A percentile compares a stretch with the other conserved stretches of the same genome.
Evolutionary conservation across 2,797 vertebrate species (phyloP).

Genomic region (Pteropus rufus): DNA sequence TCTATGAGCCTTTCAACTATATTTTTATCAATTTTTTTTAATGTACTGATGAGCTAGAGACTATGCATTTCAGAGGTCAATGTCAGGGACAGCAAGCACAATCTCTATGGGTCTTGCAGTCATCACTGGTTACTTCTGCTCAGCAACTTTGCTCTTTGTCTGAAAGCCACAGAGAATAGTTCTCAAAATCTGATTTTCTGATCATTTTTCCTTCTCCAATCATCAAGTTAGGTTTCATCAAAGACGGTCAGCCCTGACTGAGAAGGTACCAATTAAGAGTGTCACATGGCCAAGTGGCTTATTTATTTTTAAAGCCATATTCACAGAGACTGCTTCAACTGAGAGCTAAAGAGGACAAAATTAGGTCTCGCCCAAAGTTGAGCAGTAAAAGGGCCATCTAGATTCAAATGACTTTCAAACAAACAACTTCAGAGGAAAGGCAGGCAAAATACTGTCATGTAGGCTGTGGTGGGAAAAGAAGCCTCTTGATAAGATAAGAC

Average conservation of each 20-base stretch:
- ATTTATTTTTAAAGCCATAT: slow-evolving; percentile 49
- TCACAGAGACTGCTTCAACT: not conserved
- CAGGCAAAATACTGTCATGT: slow-evolving; percentile 5
- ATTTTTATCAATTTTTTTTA: not conserved
- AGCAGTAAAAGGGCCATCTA: not conserved
- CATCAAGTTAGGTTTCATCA: not conserved
- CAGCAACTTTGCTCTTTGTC: not conserved
- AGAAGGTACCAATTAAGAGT: not conserved
- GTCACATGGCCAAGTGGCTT: slow-evolving; percentile 30
- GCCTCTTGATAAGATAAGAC: not conserved
- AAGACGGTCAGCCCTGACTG: not conserved
- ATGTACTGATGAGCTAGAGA: not conserved
- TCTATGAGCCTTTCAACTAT: not conserved
- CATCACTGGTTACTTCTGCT: not conserved
- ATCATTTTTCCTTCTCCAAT: fast-evolving
- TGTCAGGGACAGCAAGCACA: not conserved
- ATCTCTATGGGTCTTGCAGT: not conserved
- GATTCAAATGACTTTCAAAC: not conserved
- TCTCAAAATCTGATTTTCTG: not conserved
- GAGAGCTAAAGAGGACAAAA: slow-evolving; percentile 1
- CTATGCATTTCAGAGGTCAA: not conserved
- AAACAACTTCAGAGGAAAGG: slow-evolving; percentile 61
- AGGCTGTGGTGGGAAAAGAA: slow-evolving; percentile 17
- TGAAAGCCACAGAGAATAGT: not conserved
- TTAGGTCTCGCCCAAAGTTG: not conserved